A percentile compares a stretch with the other conserved stretches of the same genome.
Evolutionary conservation across 2,888 invertebrate genomes (phyloP).

Genomic region (Pyrrhosoma nymphula): DNA sequence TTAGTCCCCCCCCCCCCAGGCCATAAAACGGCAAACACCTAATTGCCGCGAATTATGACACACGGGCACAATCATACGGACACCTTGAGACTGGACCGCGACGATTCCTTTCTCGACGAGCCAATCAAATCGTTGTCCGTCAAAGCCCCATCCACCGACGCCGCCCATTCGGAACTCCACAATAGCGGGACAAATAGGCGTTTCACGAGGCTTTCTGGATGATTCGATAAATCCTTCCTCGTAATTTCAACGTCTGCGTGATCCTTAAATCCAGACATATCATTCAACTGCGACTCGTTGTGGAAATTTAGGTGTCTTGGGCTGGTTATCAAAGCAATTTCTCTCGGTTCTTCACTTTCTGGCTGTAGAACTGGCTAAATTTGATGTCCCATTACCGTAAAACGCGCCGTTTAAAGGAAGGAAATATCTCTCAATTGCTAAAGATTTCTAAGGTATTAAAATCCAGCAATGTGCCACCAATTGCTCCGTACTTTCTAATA

Average conservation of each 20-base stretch:
- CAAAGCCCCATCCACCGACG: background rate
- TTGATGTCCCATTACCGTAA: no score
- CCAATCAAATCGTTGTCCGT: background rate
- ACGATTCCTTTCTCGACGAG: background rate
- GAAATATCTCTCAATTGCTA: no score
- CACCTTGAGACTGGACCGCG: background rate
- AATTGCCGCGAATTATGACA: constrained; percentile 3
- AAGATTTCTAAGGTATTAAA: no score
- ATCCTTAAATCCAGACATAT: background rate
- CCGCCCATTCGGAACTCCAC: background rate
- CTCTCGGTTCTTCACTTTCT: no score
- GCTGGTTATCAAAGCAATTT: no score
- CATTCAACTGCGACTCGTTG: background rate
- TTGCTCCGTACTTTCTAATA: no score
- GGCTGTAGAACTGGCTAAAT: no score
- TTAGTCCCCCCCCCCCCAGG: background rate
- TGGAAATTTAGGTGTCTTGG: no score
- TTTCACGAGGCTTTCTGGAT: background rate
- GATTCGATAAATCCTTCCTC: background rate
- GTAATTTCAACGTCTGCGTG: background rate
- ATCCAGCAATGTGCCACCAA: no score
- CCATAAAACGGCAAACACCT: background rate
- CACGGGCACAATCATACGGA: background rate
- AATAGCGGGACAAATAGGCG: background rate
- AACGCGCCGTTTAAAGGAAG: no score